A percentile compares a stretch with the other conserved stretches of the same genome.
These are phyloP conservation scores for Pseudachorutes palmiensis DNA, from an alignment of 1,140 invertebrate species.

Conservation along the genomic window DNA sequence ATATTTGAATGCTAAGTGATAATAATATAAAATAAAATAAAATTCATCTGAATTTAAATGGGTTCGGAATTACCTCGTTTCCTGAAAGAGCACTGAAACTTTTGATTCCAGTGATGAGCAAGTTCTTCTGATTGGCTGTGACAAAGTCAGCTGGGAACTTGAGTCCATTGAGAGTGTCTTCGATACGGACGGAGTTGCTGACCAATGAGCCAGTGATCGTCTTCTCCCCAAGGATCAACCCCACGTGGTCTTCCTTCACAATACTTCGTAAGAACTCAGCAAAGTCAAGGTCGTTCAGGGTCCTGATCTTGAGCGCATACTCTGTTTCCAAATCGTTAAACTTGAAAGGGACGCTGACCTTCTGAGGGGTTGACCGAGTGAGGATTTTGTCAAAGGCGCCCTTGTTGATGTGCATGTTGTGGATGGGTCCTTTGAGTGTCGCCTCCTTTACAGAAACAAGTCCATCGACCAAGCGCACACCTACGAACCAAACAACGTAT, in stretches of 20 bases:
- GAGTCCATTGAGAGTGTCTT: constrained; percentile 8
- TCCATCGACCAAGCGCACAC: constrained; percentile 12
- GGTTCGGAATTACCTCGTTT: constrained; percentile 16
- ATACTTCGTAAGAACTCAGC: neutral
- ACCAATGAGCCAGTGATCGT: neutral
- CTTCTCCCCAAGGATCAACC: constrained; percentile 12
- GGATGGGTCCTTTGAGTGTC: neutral
- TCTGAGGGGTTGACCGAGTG: constrained; percentile 8
- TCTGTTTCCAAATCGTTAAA: constrained; percentile 7
- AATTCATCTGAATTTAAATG: too few species aligned
- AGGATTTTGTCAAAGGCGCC: constrained; percentile 23
- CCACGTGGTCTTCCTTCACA: constrained; percentile 9
- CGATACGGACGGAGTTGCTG: neutral
- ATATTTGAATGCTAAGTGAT: neutral
- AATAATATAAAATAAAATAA: too few species aligned
- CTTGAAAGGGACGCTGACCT: neutral
- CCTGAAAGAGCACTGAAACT: constrained; percentile 10
- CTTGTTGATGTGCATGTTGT: neutral
- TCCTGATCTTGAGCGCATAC: neutral
- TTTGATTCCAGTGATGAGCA: constrained; percentile 13
- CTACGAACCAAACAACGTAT: constrained; percentile 11
- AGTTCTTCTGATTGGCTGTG: neutral
- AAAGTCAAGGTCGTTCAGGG: constrained; percentile 16
- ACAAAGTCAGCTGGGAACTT: constrained; percentile 23
- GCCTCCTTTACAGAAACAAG: constrained; percentile 5